Evolutionary conservation across 1,140 invertebrate genomes (phyloP), one percentile per base, ranked within the genome.

Genomic region (Drosophila ercepeae): DNA sequence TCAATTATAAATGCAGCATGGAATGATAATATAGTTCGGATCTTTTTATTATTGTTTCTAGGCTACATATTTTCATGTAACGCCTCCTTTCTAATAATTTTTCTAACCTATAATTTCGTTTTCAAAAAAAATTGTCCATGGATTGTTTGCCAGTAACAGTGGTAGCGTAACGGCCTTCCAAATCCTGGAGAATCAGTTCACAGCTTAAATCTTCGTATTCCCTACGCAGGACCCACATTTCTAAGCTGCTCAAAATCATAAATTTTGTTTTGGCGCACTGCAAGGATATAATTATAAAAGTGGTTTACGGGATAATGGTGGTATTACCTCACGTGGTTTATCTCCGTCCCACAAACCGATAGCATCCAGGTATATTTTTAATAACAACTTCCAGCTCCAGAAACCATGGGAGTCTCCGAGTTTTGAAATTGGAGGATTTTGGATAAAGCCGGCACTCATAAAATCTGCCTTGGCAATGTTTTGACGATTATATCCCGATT

Each of bases 181-280:
- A 27, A 25, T 72, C 48, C n/a, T 53, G 34, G 18, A 53, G 63
- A 23, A 72, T 72, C 8, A 45, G 14, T 4, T 6, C 34, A 14
- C 55, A 54, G 0, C 6, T 11, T 1, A 32, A 16, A 0, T 36
- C 3, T 1, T 72, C 68, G 8, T 72, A 72, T 9, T 72, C 68
- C 5, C 4, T 16, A 16, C 36, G 16, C 3, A 72, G 13, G 27
- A 72, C 34, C 69, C 69, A 72, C 0, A 52, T 25, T 72, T 72
- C 69, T 8, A 72, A 3, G 2, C 54, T 49, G 34, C 57, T 72
- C 5, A 72, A 32, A 9, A 72, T 14, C 0, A 72, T 29, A 44
- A 73, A 73, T 4, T 73, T 73, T 1, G 48, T 23, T 14, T 63
- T 44, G 4, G 69, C 11, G 19, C 55, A 42, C 69, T 72, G n/a